phyloP scores from a whole-genome alignment of 1,140 invertebrate genomes.

The Papilio helenus region DNA sequence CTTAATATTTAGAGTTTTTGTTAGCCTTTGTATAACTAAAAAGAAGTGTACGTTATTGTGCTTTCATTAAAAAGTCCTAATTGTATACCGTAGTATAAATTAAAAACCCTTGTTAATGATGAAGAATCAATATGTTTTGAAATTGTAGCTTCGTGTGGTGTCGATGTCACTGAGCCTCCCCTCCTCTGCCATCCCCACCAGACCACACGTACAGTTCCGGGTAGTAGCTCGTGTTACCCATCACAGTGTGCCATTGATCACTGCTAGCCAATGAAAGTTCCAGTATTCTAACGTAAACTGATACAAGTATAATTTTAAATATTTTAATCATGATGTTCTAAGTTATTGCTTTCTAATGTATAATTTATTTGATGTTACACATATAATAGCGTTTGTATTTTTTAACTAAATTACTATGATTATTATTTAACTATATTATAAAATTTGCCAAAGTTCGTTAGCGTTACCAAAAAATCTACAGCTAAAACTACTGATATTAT shows the following conservation, averaged over 20 bases:
- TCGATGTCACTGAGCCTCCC: conserved; percentile 22
- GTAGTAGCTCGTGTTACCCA: conserved; percentile 45
- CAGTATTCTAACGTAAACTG: not conserved
- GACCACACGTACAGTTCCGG: conserved; percentile 55
- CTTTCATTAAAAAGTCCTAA: not conserved
- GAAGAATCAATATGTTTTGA: conserved; percentile 53
- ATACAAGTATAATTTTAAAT: not conserved
- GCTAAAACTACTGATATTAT: not conserved
- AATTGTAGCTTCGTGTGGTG: conserved; percentile 48
- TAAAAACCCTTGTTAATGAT: conserved; percentile 37
- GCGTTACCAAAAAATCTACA: not conserved
- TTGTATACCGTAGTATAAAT: not conserved
- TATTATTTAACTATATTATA: too few species aligned
- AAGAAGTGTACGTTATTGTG: too few species aligned
- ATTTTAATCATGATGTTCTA: not conserved
- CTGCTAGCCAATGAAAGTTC: conserved; percentile 21
- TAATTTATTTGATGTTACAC: too few species aligned
- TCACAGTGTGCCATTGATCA: conserved; percentile 29
- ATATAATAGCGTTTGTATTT: too few species aligned
- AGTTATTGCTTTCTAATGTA: too few species aligned
- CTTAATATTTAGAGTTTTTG: too few species aligned
- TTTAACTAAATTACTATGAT: too few species aligned
- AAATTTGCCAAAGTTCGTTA: not conserved
- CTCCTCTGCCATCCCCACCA: conserved; percentile 37
- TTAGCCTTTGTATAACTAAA: too few species aligned